Evolutionary conservation across 2,797 vertebrate species (phyloP).

Genomic region (Semaprochilodus insignis): DNA sequence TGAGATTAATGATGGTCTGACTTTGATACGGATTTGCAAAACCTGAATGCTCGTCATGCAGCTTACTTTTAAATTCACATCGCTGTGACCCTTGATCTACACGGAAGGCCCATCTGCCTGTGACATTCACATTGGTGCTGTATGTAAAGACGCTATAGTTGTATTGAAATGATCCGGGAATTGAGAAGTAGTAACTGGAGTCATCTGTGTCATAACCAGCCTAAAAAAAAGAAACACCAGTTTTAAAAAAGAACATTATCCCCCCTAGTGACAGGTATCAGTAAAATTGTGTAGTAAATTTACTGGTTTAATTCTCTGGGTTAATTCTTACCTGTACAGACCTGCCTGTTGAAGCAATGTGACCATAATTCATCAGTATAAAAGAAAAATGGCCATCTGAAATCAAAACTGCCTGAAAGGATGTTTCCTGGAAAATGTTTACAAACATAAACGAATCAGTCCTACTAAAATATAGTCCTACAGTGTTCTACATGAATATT

Average conservation of each 20-base stretch:
- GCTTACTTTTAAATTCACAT: constrained; percentile 67
- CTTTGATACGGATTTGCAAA: background rate
- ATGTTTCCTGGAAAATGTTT: constrained; percentile 60
- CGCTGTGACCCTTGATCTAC: constrained; percentile 49
- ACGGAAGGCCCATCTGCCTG: constrained; percentile 71
- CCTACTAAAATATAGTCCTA: no score
- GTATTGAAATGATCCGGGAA: constrained; percentile 59
- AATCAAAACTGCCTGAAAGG: constrained; percentile 72
- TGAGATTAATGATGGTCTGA: background rate
- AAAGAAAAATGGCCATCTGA: constrained; percentile 64
- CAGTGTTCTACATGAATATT: no score
- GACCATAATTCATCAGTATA: constrained; percentile 73
- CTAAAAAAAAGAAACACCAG: constrained; percentile 52
- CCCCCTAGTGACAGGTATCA: no score
- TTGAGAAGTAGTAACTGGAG: constrained; percentile 56
- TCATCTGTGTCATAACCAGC: constrained; percentile 71
- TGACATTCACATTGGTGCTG: constrained; percentile 68
- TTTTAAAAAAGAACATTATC: no score
- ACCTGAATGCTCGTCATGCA: background rate
- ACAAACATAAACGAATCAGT: background rate
- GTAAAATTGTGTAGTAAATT: no score
- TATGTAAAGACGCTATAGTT: constrained; percentile 36
- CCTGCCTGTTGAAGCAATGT: fast-evolving
- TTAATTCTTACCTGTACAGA: constrained; percentile 63
- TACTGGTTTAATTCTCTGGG: no score